These are phyloP conservation scores for Spisula subtruncata DNA, from an alignment of 2,888 invertebrate species.

Conservation along the genomic window DNA sequence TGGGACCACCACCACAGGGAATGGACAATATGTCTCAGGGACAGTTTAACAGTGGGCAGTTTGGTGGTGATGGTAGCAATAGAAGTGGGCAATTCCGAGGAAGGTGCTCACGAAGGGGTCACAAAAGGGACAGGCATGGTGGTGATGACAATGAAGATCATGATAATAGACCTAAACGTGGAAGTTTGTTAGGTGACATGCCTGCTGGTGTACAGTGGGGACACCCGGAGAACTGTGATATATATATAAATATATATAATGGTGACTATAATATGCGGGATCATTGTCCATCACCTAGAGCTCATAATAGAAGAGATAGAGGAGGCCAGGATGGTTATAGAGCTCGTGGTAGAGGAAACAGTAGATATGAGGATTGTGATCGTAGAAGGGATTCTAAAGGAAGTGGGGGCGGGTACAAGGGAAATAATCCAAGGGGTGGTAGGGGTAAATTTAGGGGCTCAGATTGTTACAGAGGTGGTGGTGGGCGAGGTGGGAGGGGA, in stretches of 20 bases:
- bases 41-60: background rate
- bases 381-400: slow-evolving; percentile 50
- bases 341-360: slow-evolving; percentile 55
- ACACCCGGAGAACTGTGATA: slow-evolving; percentile 28
- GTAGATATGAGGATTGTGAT: slow-evolving; percentile 24
- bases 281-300: slow-evolving; percentile 40
- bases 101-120: slow-evolving; percentile 36
- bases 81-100: background rate
- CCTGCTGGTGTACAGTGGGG: background rate
- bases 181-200: background rate
- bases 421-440: slow-evolving; percentile 46
- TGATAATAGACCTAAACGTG: slow-evolving; percentile 25
- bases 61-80: background rate
- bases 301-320: slow-evolving; percentile 53
- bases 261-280: slow-evolving; percentile 33
- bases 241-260: no score
- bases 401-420: slow-evolving; percentile 19
- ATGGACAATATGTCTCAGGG: slow-evolving; percentile 4
- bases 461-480: slow-evolving; percentile 52
- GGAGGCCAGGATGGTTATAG: slow-evolving; percentile 55
- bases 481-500: slow-evolving; percentile 58
- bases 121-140: slow-evolving; percentile 19
- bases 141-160: slow-evolving; percentile 53
- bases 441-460: slow-evolving; percentile 53
- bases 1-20: background rate